Evolutionary conservation across 2,113 vertebrate species (phyloP), one percentile per base, ranked within the genome.

Genomic region (Xiphophorus maculatus): DNA sequence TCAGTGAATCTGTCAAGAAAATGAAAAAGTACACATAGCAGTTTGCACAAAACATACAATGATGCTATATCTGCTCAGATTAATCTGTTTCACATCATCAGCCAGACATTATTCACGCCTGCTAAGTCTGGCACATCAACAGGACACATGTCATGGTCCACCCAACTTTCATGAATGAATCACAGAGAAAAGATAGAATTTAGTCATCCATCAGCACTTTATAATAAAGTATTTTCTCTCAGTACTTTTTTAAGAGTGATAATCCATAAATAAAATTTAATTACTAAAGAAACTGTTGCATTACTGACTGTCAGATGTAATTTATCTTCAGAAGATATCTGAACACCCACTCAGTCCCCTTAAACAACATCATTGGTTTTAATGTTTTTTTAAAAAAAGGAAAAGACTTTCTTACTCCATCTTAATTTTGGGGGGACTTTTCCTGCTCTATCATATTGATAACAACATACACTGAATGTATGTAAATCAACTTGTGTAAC

Each of bases 141-240:
- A 42, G 65, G 77, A 82, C 74, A 77, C 64, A 76, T 84, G 83
- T 84, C 79, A 80, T 0, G 54, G 82, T 85, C 84, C 80, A 67
- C 71, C 74, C 84, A 77, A 77, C 82, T 82, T 90, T 90, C 65
- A 88, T 70, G 76, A 84, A 73, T 78, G 32, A 42, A 65, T 81
- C 68, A 58, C 66, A 54, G 72, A 66, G 35, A 73, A 74, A 71
- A 82, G 82, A 81, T 84, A 84, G 74, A 76, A 74, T 76, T 27
- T 54, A 51, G 71, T 80, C 85, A 79, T 89, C 77, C 86, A 79
- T 82, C 82, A 83, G 54, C 29, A 28, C 69, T 67, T 48, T 63
- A 48, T 28, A 12, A 67, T 76, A 17, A 65, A 80, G 64, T 69
- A 78, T 63, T 67, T 69, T 54, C 76, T 85, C 80, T 25, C 67